A percentile compares a stretch with the other conserved stretches of the same genome.
Conservation (phyloP, 1,140 invertebrate species). For the Globodera rostochiensis region DNA sequence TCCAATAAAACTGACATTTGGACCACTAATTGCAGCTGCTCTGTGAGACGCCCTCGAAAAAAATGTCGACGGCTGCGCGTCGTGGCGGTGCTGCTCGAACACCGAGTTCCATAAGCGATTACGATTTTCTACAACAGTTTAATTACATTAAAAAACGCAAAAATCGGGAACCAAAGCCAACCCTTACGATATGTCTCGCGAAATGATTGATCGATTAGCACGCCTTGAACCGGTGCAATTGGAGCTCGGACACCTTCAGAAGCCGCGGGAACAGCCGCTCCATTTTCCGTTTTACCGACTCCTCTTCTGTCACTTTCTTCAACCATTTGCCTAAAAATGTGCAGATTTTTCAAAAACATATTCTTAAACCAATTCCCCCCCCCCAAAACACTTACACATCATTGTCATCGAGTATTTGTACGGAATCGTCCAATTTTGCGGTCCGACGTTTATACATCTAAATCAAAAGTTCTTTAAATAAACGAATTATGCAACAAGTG, state of each 20-base stretch:
- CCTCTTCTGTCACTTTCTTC: background rate
- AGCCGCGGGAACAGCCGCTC: constrained; percentile 26
- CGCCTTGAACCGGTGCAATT: constrained; percentile 73
- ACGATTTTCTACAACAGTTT: constrained; percentile 64
- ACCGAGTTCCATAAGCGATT: constrained; percentile 69
- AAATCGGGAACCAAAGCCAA: constrained; percentile 25
- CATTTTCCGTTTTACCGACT: constrained; percentile 36
- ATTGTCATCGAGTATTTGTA: background rate
- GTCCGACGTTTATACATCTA: too few species aligned
- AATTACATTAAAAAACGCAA: background rate
- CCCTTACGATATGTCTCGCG: constrained; percentile 56
- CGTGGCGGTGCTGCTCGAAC: constrained; percentile 74
- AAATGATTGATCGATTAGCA: constrained; percentile 68
- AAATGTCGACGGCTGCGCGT: constrained; percentile 66
- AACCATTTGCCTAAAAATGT: background rate
- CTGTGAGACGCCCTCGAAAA: background rate
- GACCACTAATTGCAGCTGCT: background rate
- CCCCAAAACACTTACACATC: background rate
- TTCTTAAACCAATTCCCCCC: too few species aligned
- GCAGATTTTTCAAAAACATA: too few species aligned
- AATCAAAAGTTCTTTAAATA: too few species aligned
- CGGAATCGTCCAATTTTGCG: background rate
- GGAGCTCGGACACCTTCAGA: constrained; percentile 71
- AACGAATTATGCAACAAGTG: too few species aligned
- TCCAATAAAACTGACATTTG: background rate